Conservation (phyloP, 2,888 invertebrate species). For the Conchocele bisecta region DNA sequence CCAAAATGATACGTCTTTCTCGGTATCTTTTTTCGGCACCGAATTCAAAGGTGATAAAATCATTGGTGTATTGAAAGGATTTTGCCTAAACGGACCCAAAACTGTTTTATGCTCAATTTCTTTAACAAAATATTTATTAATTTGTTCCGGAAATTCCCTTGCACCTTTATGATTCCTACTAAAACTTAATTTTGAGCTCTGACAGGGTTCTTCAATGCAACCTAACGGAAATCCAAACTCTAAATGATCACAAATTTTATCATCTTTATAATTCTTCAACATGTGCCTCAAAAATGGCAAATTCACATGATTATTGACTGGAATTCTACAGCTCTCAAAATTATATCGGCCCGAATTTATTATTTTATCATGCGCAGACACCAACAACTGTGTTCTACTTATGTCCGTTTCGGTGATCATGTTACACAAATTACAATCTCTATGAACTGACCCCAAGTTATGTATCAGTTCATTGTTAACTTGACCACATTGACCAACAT, state of each 20-base stretch:
- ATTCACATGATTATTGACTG: not conserved
- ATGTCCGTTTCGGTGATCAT: no score
- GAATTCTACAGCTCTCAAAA: not conserved
- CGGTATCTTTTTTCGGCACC: not conserved
- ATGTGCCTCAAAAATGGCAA: not conserved
- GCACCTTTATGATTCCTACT: conserved; percentile 1
- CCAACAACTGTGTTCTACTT: not conserved
- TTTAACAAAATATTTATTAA: not conserved
- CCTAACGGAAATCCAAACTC: not conserved
- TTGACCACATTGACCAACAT: no score
- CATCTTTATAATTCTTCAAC: conserved; percentile 3
- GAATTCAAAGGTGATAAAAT: not conserved
- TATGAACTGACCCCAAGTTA: no score
- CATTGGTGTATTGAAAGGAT: not conserved
- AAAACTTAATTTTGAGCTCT: no score
- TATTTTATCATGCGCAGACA: not conserved
- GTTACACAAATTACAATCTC: no score
- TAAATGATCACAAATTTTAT: not conserved
- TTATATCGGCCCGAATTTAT: not conserved
- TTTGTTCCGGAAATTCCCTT: not conserved
- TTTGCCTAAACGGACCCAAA: not conserved
- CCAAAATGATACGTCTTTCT: conserved; percentile 3
- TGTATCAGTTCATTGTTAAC: no score
- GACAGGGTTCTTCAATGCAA: no score
- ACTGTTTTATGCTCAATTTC: not conserved